These are phyloP conservation scores for Apodemus agrarius DNA, from an alignment of 2,797 vertebrate species.

Conservation along the genomic window DNA sequence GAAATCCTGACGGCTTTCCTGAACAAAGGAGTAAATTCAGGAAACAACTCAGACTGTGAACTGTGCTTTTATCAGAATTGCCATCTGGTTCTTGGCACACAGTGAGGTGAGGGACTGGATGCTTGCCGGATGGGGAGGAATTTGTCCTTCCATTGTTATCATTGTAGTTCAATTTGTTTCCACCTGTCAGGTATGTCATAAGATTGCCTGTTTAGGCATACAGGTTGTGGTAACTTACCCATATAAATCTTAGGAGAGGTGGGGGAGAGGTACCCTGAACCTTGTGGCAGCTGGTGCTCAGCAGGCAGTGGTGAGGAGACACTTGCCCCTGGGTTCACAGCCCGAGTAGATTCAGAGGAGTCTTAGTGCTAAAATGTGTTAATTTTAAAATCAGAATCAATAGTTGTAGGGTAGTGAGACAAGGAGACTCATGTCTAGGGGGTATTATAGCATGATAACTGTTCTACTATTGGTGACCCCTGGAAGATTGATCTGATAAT, in stretches of 20 bases:
- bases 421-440: neutral
- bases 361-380: neutral
- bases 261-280: neutral
- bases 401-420: neutral
- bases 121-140: neutral
- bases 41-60: neutral
- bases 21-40: neutral
- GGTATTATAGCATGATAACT: too few species aligned
- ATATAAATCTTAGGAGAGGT: neutral
- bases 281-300: neutral
- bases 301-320: too few species aligned
- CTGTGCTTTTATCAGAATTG: neutral
- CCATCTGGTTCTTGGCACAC: neutral
- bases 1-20: neutral
- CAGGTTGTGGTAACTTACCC: neutral
- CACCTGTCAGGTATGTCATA: neutral
- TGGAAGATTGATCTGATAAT: neutral
- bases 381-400: neutral
- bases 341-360: neutral
- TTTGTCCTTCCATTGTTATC: neutral
- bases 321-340: neutral
- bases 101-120: neutral
- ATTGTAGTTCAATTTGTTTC: neutral
- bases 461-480: neutral
- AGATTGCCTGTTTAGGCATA: neutral